These are phyloP conservation scores for Lapara coniferarum DNA, from an alignment of 2,888 invertebrate species.

Conservation along the genomic window DNA sequence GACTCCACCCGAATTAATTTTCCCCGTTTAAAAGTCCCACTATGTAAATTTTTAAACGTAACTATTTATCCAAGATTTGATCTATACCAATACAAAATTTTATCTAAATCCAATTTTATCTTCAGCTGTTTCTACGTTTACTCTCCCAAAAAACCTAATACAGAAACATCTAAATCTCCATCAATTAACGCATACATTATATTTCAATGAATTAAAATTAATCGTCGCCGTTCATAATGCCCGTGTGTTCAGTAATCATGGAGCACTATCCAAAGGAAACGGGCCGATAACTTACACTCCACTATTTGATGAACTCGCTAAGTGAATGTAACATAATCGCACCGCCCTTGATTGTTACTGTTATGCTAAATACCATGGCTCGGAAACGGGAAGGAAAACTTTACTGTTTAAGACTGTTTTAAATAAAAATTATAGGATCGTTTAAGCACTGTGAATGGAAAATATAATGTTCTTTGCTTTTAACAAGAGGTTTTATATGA, in stretches of 20 bases:
- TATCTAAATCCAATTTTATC: no score
- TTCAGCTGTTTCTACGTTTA: no score
- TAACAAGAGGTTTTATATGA: background rate
- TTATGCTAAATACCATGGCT: constrained; percentile 17
- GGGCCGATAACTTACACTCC: constrained; percentile 52
- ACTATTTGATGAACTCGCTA: constrained; percentile 57
- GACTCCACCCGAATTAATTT: no score
- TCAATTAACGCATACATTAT: background rate
- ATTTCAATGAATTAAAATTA: background rate
- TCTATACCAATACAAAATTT: no score
- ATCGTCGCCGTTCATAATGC: background rate
- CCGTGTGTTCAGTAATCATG: constrained; percentile 40
- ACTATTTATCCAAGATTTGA: no score
- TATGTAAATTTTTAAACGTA: no score
- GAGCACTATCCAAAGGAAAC: constrained; percentile 52
- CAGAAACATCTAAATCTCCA: no score
- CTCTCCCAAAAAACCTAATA: no score
- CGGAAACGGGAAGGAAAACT: constrained; percentile 5
- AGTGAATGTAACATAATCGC: constrained; percentile 44
- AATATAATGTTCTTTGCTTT: no score
- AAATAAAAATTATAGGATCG: background rate
- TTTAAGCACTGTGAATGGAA: background rate
- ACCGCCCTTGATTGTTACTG: constrained; percentile 22
- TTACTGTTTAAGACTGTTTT: background rate
- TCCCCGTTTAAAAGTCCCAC: no score